These are phyloP conservation scores for Orthosia gracilis DNA, from an alignment of 2,888 invertebrate species.

Conservation along the genomic window DNA sequence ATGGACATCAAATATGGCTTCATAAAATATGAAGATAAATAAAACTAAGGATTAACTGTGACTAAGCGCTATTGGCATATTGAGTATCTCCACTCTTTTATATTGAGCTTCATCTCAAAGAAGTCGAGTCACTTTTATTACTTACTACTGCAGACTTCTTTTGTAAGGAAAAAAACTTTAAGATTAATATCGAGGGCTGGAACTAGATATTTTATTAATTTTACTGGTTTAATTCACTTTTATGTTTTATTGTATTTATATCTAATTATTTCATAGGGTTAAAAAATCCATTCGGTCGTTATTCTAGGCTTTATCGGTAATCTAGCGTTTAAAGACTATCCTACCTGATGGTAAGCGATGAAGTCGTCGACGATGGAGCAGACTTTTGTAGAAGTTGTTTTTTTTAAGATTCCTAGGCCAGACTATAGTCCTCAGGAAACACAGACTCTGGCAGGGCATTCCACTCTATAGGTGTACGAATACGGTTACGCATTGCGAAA, in stretches of 20 bases:
- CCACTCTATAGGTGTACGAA: too few species aligned
- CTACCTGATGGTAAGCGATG: too few species aligned
- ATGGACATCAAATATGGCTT: not conserved
- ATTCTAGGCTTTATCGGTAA: too few species aligned
- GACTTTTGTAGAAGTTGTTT: too few species aligned
- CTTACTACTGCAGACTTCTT: not conserved
- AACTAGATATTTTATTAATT: not conserved
- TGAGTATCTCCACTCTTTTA: not conserved
- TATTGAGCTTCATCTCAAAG: not conserved
- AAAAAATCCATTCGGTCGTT: not conserved
- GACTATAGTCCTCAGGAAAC: too few species aligned
- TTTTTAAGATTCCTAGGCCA: too few species aligned
- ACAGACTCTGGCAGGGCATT: too few species aligned
- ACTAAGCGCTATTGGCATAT: not conserved
- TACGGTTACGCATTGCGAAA: too few species aligned
- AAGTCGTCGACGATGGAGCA: too few species aligned
- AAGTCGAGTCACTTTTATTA: slow-evolving; percentile 3
- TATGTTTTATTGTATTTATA: too few species aligned
- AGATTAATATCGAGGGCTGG: not conserved
- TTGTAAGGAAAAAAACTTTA: not conserved
- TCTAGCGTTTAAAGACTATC: too few species aligned
- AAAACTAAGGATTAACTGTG: slow-evolving; percentile 12
- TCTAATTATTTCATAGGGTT: too few species aligned
- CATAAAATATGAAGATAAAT: slow-evolving; percentile 14
- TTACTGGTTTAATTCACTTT: not conserved